A percentile compares a stretch with the other conserved stretches of the same genome.
Evolutionary conservation across 2,888 invertebrate genomes (phyloP).

Genomic region (Lasioglossum leucozonium): DNA sequence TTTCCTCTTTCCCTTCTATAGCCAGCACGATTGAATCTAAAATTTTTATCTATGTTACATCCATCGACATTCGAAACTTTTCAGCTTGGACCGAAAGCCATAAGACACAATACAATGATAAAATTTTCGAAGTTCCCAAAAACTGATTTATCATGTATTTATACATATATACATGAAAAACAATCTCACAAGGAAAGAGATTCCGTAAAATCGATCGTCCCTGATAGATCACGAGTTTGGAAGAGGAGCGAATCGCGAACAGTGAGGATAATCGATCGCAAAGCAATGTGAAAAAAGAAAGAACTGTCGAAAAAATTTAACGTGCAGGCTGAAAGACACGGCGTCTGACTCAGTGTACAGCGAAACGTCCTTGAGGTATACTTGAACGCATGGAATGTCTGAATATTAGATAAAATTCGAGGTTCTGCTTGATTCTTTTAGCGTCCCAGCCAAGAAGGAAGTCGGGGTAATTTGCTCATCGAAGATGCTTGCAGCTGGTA

Average conservation of each 20-base stretch:
- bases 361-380: constrained; percentile 14
- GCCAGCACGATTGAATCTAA: neutral
- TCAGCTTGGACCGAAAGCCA: neutral
- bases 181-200: neutral
- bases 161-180: neutral
- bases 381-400: neutral
- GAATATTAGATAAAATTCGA: neutral
- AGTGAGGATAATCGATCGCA: neutral
- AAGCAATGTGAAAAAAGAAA: neutral
- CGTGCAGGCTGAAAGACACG: neutral
- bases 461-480: constrained; percentile 26
- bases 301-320: neutral
- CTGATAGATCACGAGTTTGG: neutral
- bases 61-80: neutral
- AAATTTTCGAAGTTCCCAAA: neutral
- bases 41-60: neutral
- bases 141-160: neutral
- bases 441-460: neutral
- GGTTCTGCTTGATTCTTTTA: neutral
- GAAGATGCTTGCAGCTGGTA: constrained; percentile 49
- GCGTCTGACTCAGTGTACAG: neutral
- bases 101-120: neutral
- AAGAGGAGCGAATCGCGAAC: neutral
- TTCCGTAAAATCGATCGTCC: neutral
- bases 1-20: neutral